Evolutionary conservation across 2,888 invertebrate species (phyloP), one percentile per base, ranked within the genome.

Genomic region (Aromia moschata): DNA sequence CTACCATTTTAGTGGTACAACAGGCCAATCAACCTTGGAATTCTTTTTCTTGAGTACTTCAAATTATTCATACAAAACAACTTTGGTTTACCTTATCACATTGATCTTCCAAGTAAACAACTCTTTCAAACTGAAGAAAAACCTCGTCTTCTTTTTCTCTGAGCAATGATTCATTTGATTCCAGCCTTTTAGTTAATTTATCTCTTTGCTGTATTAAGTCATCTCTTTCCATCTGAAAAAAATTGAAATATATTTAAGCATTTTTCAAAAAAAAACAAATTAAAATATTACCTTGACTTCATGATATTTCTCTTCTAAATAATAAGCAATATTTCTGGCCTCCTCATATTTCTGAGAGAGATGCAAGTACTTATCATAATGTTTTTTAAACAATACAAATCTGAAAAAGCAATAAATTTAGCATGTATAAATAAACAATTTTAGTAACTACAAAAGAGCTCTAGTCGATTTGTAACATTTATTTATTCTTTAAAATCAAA

Each of bases 271-370:
- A 15, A 20, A 40, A 16, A 25, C 14, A 43, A 7, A 31, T 36
- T 30, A 43, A 33, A 31, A 11, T 37, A 78, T 74, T 78, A 86
- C 86, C 84, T 86, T 86, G 67, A 86, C 84, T 80, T 87, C 86
- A 71, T 86, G 85, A 77, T 87, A 87, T 75, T 86, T 86, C 69
- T 87, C 86, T 71, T 87, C 86, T 67, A 87, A 77, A 74, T 86
- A 86, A 70, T 86, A 87, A 2, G 85, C 85, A 67, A 85, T 83
- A 72, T 84, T 85, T 61, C 84, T 77, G 4, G 86, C 85, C 73
- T 86, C 86, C 74, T 86, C 86, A 73, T 86, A 86, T 72, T 85
- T 85, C 63, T 84, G 83, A n/a, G 85, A 84, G 53, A 87, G 79
- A 61, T 85, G 84, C 67, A 86, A 78, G 72, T 86, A 87, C 70